These are phyloP conservation scores for Drosophila macrospina DNA, from an alignment of 2,888 invertebrate genomes.

Conservation along the genomic window DNA sequence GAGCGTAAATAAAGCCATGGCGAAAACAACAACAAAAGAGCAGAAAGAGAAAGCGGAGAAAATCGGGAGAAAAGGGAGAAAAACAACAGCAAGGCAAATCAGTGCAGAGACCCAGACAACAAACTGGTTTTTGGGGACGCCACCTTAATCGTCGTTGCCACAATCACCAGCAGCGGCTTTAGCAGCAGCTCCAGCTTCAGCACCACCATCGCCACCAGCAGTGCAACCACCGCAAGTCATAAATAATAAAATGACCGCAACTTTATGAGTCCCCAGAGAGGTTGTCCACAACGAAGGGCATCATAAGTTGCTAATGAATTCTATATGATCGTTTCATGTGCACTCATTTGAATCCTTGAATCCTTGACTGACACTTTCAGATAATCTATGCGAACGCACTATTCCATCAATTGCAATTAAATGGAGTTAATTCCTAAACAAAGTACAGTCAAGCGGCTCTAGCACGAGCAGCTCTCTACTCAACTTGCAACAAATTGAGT, in stretches of 20 bases:
- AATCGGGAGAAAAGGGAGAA: slow-evolving; percentile 15
- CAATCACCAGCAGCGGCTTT: background rate
- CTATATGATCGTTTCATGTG: background rate
- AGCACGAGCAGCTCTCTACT: background rate
- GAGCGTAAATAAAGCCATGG: background rate
- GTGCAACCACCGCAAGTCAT: slow-evolving; percentile 44
- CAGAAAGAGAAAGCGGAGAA: slow-evolving; percentile 1
- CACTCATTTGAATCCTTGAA: slow-evolving; percentile 3
- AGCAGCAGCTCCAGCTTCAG: background rate
- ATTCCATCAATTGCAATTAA: background rate
- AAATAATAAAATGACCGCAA: slow-evolving; percentile 54
- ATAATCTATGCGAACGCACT: slow-evolving; percentile 3
- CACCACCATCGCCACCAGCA: background rate
- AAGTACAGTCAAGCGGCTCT: background rate
- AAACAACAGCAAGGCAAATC: slow-evolving; percentile 69
- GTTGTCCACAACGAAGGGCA: slow-evolving; percentile 5
- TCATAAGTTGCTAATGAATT: slow-evolving; percentile 27
- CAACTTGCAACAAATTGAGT: background rate
- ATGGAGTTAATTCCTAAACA: background rate
- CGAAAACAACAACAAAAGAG: slow-evolving; percentile 23
- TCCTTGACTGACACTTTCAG: background rate
- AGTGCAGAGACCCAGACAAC: slow-evolving; percentile 80
- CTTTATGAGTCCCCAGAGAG: slow-evolving; percentile 50
- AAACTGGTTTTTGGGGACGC: slow-evolving; percentile 37
- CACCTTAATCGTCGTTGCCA: slow-evolving; percentile 15